Base-by-base conservation (phyloP, 1,140 invertebrate genomes). In the Arion vulgaris region DNA sequence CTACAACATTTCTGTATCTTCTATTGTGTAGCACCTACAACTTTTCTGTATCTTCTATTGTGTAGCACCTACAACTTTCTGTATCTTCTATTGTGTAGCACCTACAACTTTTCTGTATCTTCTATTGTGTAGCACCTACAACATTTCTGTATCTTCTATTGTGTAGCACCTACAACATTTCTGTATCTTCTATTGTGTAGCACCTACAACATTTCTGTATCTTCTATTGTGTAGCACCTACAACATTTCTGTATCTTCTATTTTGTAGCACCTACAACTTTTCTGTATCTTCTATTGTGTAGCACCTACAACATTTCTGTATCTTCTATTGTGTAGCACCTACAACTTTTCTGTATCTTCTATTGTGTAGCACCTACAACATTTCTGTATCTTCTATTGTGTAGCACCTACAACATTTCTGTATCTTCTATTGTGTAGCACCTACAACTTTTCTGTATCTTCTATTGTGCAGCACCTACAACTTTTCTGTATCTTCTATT, bases 121-220 rank as follows among this genome's bases (percentile, higher is more conserved):
- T 77, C 36, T 53, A n/a, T 36, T 66, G 39, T 41, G 34, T 79
- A 41, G n/a, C n/a, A n/a, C n/a, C n/a, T n/a, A n/a, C n/a, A n/a
- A n/a, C n/a, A 17, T 23, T 57, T 57, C 15, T 57, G 53, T 57
- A 23, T 57, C 53, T 57, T n/a, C n/a, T n/a, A n/a, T n/a, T n/a
- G n/a, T n/a, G n/a, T n/a, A n/a, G n/a, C n/a, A n/a, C n/a, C n/a
- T n/a, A n/a, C n/a, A n/a, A n/a, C n/a, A n/a, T n/a, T n/a, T n/a
- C n/a, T n/a, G n/a, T 38, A 62, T 66, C 32, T 15, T 77, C 36
- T 53, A n/a, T 36, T 66, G 39, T 41, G 34, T 79, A 41, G n/a
- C n/a, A n/a, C n/a, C n/a, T n/a, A n/a, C n/a, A n/a, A n/a, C n/a
- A 17, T 23, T 57, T 57, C 15, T 57, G 53, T 57, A 23, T 57